Evolutionary conservation across 2,888 invertebrate genomes (phyloP).

Genomic region (Baronia brevicornis): DNA sequence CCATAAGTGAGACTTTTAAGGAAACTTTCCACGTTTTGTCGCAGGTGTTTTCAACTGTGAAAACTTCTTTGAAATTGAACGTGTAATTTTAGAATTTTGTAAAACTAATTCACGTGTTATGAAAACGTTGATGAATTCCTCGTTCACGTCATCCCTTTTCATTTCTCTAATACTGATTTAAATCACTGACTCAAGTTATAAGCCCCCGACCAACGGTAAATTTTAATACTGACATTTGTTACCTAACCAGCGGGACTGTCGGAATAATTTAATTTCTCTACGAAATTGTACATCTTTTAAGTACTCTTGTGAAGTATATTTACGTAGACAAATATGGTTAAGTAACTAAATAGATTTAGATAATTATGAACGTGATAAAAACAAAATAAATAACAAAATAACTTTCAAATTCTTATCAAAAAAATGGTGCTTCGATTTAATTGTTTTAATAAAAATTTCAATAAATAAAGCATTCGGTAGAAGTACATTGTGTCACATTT

Average conservation of each 20-base stretch:
- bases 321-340: too few species aligned
- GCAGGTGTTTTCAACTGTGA: constrained; percentile 50
- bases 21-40: constrained; percentile 55
- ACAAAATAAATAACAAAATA: too few species aligned
- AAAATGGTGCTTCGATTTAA: too few species aligned
- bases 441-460: too few species aligned
- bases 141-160: constrained; percentile 20
- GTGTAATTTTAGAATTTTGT: constrained; percentile 26
- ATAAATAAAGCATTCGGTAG: too few species aligned
- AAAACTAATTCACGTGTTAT: constrained; percentile 18
- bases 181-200: constrained; percentile 17
- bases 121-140: constrained; percentile 16
- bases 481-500: too few species aligned
- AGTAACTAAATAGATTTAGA: too few species aligned
- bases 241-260: neutral
- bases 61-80: constrained; percentile 33
- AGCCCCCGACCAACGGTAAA: constrained; percentile 5
- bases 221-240: constrained; percentile 9
- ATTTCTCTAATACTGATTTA: constrained; percentile 36
- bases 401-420: too few species aligned
- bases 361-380: too few species aligned
- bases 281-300: too few species aligned
- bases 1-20: constrained; percentile 42
- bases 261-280: constrained; percentile 5
- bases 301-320: too few species aligned